phyloP scores from a whole-genome alignment of 2,888 invertebrate genomes.

The Dryococelus australis region DNA sequence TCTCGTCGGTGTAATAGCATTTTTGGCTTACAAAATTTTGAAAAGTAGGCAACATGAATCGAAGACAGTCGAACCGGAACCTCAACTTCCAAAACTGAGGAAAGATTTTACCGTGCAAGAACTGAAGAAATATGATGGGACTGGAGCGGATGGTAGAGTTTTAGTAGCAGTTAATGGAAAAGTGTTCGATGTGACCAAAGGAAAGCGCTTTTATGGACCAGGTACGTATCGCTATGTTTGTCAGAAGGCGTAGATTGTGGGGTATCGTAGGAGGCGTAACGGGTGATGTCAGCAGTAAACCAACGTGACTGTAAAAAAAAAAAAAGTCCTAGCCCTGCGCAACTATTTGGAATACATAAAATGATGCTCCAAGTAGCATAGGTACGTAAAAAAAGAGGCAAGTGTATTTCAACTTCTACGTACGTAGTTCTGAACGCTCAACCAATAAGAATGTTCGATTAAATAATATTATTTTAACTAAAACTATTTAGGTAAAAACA shows the following conservation, averaged over 20 bases:
- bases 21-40: conserved; percentile 78
- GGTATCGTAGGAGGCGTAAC: not conserved
- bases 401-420: too few species aligned
- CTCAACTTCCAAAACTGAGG: conserved; percentile 80
- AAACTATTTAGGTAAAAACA: too few species aligned
- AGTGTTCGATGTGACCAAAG: conserved; percentile 93
- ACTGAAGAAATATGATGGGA: conserved; percentile 86
- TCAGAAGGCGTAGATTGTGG: not conserved
- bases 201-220: conserved; percentile 92
- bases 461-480: not conserved
- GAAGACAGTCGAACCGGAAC: conserved; percentile 60
- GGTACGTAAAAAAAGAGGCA: too few species aligned
- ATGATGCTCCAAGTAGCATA: too few species aligned
- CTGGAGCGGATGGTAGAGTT: conserved; percentile 84
- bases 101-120: conserved; percentile 90
- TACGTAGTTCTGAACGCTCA: too few species aligned
- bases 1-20: conserved; percentile 72
- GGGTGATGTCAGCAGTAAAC: not conserved
- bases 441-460: too few species aligned
- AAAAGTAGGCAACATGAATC: conserved; percentile 57
- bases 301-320: not conserved
- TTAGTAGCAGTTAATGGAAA: conserved; percentile 93
- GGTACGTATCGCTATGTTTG: conserved; percentile 65
- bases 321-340: not conserved
- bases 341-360: not conserved